Conservation (phyloP, 2,113 vertebrate species). For the Synodontis membranacea region DNA sequence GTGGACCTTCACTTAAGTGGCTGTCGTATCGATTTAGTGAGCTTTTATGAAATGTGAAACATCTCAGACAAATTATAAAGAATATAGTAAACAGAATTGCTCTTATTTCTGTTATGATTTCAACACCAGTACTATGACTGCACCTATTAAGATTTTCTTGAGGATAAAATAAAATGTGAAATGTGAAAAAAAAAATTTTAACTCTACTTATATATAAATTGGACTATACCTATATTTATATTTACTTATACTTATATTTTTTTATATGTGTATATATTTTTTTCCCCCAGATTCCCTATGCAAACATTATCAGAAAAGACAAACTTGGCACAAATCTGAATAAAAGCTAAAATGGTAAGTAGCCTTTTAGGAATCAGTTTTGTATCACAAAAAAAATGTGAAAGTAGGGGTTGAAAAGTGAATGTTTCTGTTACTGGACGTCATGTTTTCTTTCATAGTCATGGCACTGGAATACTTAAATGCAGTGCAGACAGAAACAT, state of each 20-base stretch:
- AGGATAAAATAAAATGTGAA: neutral
- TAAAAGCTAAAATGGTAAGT: slow-evolving; percentile 87
- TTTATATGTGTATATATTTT: neutral
- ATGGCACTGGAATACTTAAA: neutral
- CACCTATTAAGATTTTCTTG: neutral
- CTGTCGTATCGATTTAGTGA: neutral
- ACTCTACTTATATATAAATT: no score
- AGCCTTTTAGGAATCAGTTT: neutral
- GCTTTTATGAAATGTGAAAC: neutral
- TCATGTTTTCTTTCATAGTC: neutral
- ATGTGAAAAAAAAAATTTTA: neutral
- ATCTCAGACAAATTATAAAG: neutral
- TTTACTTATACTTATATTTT: neutral
- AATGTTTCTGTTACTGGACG: neutral
- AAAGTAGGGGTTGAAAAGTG: neutral
- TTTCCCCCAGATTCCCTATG: slow-evolving; percentile 95
- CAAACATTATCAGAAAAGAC: slow-evolving; percentile 97
- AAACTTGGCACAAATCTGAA: slow-evolving; percentile 91
- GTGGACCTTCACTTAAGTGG: slow-evolving; percentile 23
- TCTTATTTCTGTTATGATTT: neutral
- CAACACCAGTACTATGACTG: neutral
- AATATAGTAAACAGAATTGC: neutral
- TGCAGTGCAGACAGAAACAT: neutral
- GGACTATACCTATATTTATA: neutral
- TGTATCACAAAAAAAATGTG: neutral